Conservation (phyloP, 1,140 invertebrate species). For the Bombus soroeensis region DNA sequence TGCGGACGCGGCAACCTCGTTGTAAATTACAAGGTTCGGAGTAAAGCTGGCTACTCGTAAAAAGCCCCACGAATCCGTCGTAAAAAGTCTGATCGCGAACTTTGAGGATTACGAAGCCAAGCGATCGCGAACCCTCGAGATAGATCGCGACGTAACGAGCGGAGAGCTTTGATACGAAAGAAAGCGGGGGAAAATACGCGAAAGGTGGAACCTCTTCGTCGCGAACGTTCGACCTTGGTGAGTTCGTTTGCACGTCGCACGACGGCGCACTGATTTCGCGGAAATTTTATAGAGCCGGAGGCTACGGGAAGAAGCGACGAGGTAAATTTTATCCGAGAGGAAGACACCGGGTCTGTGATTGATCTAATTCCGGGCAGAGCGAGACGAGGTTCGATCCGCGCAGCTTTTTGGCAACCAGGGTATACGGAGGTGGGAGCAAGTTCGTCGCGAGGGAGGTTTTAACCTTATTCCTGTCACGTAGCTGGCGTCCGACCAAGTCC, state of each 20-base stretch:
- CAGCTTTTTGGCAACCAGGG: constrained; percentile 44
- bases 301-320: too few relatives aligned
- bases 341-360: background rate
- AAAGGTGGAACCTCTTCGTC: background rate
- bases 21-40: background rate
- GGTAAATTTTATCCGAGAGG: background rate
- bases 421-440: background rate
- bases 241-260: too few relatives aligned
- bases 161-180: background rate
- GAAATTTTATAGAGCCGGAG: background rate
- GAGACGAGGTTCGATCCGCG: background rate
- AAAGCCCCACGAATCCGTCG: too few relatives aligned
- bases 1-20: too few relatives aligned
- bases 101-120: background rate
- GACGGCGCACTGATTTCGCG: background rate
- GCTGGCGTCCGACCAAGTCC: constrained; percentile 53
- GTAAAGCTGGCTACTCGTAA: too few relatives aligned
- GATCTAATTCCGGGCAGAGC: background rate
- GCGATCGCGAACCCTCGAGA: too few relatives aligned
- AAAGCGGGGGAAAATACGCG: background rate
- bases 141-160: background rate
- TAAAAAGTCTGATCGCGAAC: too few relatives aligned
- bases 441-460: constrained; percentile 37
- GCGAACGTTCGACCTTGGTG: background rate
- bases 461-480: constrained; percentile 66